Base-by-base conservation (phyloP, 2,113 vertebrate species). In the Phyllopteryx taeniolatus region DNA sequence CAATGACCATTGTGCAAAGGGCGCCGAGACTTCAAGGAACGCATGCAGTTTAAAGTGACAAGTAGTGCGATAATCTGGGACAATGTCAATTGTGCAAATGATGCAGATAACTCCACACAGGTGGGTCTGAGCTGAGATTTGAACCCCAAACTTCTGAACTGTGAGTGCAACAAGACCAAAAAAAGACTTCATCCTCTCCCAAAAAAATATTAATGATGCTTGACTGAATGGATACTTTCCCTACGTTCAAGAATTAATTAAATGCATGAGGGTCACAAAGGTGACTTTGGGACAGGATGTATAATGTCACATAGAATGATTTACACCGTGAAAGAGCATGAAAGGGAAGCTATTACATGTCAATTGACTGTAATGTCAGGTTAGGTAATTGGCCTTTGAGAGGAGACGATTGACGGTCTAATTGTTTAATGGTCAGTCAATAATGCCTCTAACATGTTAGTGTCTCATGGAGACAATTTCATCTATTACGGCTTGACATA, bases 391-490 rank as follows among this genome's bases (percentile, higher is more conserved):
- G 72, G 63, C 78, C 71, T 84, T 83, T 83, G 66, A 83, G 71
- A 70, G 74, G 77, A 62, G n/a, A 53, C 17, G 77, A 82, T 63
- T 74, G 85, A 74, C 70, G 75, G 47, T 78, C 84, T 86, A 88
- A 90, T 90, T 88, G 81, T 75, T 83, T 86, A 83, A 88, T 86
- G 79, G 74, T 70, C 71, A 56, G 61, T 71, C 83, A 84, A 84
- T 85, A 83, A 76, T 68, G 64, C 79, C 67, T 74, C 68, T 43
- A 68, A 70, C 76, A 68, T 65, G 70, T 74, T 69, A 9, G 11
- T 70, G 67, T 73, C 43, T 70, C 70, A 31, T 15, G 8, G 54
- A 73, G 61, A 74, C 81, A 72, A 77, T 83, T 79, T 69, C 68
- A 49, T 74, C 72, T 42, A 72, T 78, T 78, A 80, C n/a, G 8